These are phyloP conservation scores for Perca flavescens DNA, from an alignment of 2,113 vertebrate species.

Conservation along the genomic window DNA sequence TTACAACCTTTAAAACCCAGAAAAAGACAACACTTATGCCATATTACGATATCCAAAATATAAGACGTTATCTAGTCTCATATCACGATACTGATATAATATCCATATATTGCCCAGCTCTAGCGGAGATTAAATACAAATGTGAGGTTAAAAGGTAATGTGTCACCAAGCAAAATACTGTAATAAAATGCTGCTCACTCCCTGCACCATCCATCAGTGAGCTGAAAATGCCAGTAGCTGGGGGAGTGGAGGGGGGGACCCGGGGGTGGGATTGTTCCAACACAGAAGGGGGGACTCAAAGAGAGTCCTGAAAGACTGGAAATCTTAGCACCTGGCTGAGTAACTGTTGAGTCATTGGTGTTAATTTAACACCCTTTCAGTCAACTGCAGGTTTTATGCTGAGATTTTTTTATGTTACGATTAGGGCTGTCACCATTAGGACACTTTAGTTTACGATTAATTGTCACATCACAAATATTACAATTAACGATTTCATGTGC, in stretches of 20 bases:
- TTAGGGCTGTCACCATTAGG: neutral
- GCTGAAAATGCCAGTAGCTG: conserved; percentile 39
- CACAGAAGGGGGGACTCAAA: neutral
- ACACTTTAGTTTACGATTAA: neutral
- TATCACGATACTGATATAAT: no score
- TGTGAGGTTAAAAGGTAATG: neutral
- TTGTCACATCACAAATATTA: neutral
- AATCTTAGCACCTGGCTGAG: no score
- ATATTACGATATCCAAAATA: no score
- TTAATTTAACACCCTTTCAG: no score
- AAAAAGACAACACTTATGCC: no score
- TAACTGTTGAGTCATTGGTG: no score
- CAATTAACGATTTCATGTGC: no score
- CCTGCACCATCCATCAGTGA: conserved; percentile 49
- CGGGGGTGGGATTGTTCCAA: neutral
- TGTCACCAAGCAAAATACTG: conserved; percentile 44
- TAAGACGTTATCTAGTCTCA: no score
- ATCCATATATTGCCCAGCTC: no score
- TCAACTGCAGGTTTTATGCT: no score
- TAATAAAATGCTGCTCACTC: conserved; percentile 34
- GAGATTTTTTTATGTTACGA: neutral
- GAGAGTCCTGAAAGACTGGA: conserved; percentile 2
- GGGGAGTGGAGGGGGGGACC: neutral
- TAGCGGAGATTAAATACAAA: conserved; percentile 11
- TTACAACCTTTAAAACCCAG: no score